Evolutionary conservation across 2,113 vertebrate species (phyloP).

Genomic region (Pomatostomus ruficeps): DNA sequence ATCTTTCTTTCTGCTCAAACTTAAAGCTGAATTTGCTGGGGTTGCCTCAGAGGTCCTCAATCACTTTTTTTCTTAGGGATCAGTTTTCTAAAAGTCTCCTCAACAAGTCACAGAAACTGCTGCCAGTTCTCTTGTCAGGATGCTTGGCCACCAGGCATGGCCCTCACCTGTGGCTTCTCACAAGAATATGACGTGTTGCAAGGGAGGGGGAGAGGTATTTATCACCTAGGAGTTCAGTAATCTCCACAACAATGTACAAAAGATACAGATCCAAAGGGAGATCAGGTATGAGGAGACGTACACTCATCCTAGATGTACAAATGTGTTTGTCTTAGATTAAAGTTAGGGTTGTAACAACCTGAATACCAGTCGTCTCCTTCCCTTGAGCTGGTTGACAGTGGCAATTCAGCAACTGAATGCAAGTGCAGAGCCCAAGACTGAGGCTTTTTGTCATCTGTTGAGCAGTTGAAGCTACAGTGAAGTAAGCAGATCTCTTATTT

Average conservation of each 20-base stretch:
- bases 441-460: not conserved
- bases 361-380: not conserved
- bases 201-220: not conserved
- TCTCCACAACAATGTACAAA: not conserved
- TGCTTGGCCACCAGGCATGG: rapidly evolving
- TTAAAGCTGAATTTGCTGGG: not conserved
- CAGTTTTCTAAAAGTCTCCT: not conserved
- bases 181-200: not conserved
- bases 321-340: not conserved
- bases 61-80: not conserved
- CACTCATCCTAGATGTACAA: not conserved
- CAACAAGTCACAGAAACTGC: not conserved
- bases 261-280: not conserved
- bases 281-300: not conserved
- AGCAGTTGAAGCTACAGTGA: not conserved
- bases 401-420: not conserved
- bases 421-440: not conserved
- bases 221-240: not conserved
- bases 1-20: not conserved
- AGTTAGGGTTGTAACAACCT: rapidly evolving
- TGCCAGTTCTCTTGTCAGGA: not conserved
- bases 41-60: not conserved
- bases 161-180: not conserved
- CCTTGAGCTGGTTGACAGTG: not conserved
- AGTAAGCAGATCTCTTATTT: not conserved